Evolutionary conservation across 2,888 invertebrate genomes (phyloP), one percentile per base, ranked within the genome.

Genomic region (Hermaeophaga mercurialis): DNA sequence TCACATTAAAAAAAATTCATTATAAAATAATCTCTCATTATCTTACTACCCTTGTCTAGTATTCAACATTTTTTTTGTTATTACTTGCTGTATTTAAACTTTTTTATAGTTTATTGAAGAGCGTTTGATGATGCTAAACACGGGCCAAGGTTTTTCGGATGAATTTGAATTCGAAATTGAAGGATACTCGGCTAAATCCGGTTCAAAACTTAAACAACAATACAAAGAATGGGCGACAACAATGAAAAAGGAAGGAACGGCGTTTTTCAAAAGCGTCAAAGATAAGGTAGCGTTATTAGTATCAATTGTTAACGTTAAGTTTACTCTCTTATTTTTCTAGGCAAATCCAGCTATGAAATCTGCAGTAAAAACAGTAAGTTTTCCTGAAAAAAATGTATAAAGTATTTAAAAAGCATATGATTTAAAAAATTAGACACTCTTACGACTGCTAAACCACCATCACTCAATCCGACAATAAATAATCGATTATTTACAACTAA

Each of bases 281-380:
- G 91, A 90, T 74, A 93, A 90, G 88, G 94, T 93, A 77, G 33
- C 7, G 8, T 9, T n/a, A 11, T 11, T 24, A 12, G 14, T 34
- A 12, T 9, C 7, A 36, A 15, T 44, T 39, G 41, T 59, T 38
- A 3, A 45, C 44, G 39, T 19, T 45, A 44, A 53, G n/a, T 38
- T 50, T 54, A 33, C 33, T 12, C 7, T 3, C 6, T 3, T 11
- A 4, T 50, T 56, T 81, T 85, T 88, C 73, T 84, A 94, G 93
- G 92, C 94, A 66, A 94, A 94, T 82, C 94, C 94, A 73, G 94
- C 94, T 73, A 87, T 95, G 79, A 93, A 91, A 82, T 91, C 90
- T 78, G 94, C 94, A 73, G 93, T 94, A 58, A 92, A 93, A 85
- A 88, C 91, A 83, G 94, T 94, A 86, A 91, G 90, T 89, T 47